phyloP scores from a whole-genome alignment of 1,140 invertebrate species.

The Drosophila guanche region DNA sequence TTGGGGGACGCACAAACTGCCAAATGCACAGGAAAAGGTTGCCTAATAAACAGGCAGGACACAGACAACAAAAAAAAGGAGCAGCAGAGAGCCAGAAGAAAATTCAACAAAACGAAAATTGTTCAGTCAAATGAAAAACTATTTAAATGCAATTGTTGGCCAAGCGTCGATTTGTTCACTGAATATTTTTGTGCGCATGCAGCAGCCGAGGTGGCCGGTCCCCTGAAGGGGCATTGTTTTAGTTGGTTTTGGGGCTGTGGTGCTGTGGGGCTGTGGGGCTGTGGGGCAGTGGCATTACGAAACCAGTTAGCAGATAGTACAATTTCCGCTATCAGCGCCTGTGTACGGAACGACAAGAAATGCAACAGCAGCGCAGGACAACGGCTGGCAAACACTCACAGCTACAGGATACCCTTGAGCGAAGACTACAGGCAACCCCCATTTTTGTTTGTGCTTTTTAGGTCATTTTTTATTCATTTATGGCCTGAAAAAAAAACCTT shows the following conservation, averaged over 20 bases:
- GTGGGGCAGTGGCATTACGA: constrained; percentile 34
- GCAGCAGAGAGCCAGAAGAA: not conserved
- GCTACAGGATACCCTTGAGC: no score
- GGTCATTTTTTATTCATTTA: not conserved
- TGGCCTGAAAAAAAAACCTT: not conserved
- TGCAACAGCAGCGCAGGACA: constrained; percentile 17
- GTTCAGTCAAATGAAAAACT: constrained; percentile 78
- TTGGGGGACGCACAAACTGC: constrained; percentile 22
- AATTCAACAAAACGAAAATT: constrained; percentile 47
- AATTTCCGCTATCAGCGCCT: constrained; percentile 54
- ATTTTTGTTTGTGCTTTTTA: no score
- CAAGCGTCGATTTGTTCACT: constrained; percentile 77
- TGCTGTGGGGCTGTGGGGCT: no score
- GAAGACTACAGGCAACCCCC: no score
- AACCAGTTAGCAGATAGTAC: constrained; percentile 58
- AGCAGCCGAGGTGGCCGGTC: constrained; percentile 19
- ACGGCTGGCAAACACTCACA: not conserved
- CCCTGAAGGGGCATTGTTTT: no score
- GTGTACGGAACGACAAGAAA: constrained; percentile 42
- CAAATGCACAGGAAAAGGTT: constrained; percentile 55
- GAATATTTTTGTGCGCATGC: constrained; percentile 60
- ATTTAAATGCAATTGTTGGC: constrained; percentile 80
- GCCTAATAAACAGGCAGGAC: constrained; percentile 39
- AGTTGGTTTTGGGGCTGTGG: not conserved
- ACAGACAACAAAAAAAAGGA: not conserved